A percentile compares a stretch with the other conserved stretches of the same genome.
Evolutionary conservation across 1,140 invertebrate species (phyloP).

Genomic region (Monomorium pharaonis): DNA sequence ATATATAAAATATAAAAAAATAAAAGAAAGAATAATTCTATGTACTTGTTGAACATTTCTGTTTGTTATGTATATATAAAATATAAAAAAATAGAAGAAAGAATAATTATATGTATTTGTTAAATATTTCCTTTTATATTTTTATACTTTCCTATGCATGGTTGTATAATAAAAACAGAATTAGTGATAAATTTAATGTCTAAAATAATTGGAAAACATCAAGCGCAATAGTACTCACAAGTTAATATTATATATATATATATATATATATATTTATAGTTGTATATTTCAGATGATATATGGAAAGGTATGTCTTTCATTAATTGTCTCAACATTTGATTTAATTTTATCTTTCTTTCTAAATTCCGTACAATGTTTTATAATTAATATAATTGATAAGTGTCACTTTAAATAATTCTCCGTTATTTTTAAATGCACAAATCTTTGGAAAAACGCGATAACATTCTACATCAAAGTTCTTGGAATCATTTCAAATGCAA

Average conservation of each 20-base stretch:
- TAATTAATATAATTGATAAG: not conserved
- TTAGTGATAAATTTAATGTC: not conserved
- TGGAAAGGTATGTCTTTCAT: not conserved
- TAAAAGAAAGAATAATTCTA: not conserved
- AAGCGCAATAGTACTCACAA: not conserved
- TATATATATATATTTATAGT: too few relatives aligned
- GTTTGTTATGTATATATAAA: not conserved
- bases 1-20: not conserved
- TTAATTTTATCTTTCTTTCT: not conserved
- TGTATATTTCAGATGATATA: not conserved
- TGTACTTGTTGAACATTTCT: not conserved
- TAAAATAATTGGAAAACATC: not conserved
- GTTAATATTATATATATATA: too few relatives aligned
- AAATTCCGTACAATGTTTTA: not conserved
- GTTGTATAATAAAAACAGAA: not conserved
- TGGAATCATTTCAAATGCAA: slow-evolving; percentile 13
- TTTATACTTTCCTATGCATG: not conserved
- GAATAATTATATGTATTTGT: not conserved
- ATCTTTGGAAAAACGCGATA: not conserved
- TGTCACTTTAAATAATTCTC: not conserved
- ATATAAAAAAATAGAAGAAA: not conserved
- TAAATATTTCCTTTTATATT: not conserved
- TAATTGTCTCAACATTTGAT: not conserved
- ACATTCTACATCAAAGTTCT: not conserved
- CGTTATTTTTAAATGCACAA: not conserved